Conservation (phyloP, 37 sponge, comb jelly and placozoan genomes). For the Beroe ovata region DNA sequence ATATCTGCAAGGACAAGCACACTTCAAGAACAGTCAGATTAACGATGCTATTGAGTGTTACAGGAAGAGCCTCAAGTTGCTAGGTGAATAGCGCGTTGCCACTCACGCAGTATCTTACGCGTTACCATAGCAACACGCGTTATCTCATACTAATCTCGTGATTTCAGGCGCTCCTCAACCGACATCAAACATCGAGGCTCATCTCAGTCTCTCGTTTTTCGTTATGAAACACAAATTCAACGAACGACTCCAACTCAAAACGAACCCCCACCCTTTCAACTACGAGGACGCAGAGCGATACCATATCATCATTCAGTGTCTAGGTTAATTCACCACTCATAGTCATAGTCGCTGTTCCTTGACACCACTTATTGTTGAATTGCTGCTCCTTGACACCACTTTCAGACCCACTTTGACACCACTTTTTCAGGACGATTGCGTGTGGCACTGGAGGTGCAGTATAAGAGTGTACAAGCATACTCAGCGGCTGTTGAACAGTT, state of each 20-base stretch:
- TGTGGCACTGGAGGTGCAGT: constrained; percentile 47
- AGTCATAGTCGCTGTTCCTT: too few species aligned
- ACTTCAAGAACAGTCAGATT: constrained; percentile 65
- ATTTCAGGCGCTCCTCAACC: constrained; percentile 65
- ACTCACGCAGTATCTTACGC: too few species aligned
- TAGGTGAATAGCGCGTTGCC: constrained; percentile 44
- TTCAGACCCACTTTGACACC: background rate
- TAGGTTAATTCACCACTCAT: constrained; percentile 47
- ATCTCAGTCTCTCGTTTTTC: constrained; percentile 25
- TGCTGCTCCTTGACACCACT: background rate
- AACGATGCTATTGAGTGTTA: constrained; percentile 58
- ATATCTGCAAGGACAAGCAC: constrained; percentile 45
- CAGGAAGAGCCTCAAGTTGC: constrained; percentile 28
- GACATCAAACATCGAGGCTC: constrained; percentile 42
- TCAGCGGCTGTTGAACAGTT: constrained; percentile 40
- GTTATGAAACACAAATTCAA: constrained; percentile 44
- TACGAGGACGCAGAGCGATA: constrained; percentile 51
- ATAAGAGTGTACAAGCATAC: constrained; percentile 51
- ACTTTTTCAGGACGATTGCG: constrained; percentile 40
- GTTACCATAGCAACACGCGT: too few species aligned
- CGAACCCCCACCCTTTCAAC: background rate
- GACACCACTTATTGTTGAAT: too few species aligned
- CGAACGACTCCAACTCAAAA: constrained; percentile 6
- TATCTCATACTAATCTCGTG: too few species aligned
- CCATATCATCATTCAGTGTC: constrained; percentile 59